These are phyloP conservation scores for Drosophila sechellia DNA, from an alignment of 1,140 invertebrate genomes.

Conservation along the genomic window DNA sequence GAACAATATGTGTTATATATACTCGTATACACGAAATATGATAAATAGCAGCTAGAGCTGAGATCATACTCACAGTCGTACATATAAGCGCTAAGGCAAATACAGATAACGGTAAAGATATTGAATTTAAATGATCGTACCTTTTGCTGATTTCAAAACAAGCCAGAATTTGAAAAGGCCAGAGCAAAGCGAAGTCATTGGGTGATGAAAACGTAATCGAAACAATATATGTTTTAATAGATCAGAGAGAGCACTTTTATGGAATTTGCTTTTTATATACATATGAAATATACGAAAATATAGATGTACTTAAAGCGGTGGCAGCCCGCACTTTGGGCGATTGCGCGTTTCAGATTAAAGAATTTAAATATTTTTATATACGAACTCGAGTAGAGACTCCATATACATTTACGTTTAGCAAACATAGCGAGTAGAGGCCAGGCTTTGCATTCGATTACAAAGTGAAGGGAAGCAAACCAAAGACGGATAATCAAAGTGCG, in stretches of 20 bases:
- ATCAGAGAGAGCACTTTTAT: conserved; percentile 62
- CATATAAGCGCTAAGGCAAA: conserved; percentile 33
- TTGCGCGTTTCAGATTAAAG: conserved; percentile 63
- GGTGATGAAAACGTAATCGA: conserved; percentile 70
- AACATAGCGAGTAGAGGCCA: conserved; percentile 33
- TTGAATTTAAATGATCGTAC: conserved; percentile 76
- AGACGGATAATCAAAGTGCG: conserved; percentile 74
- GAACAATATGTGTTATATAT: conserved; percentile 64
- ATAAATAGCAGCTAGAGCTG: conserved; percentile 71
- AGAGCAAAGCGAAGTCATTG: conserved; percentile 35
- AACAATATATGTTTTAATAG: conserved; percentile 71
- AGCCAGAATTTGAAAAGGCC: conserved; percentile 13
- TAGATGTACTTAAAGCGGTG: conserved; percentile 15
- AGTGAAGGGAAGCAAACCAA: conserved; percentile 46
- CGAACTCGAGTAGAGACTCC: conserved; percentile 52
- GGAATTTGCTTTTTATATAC: conserved; percentile 76
- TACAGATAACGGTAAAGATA: conserved; percentile 47
- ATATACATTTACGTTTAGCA: conserved; percentile 22
- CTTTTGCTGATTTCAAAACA: conserved; percentile 72
- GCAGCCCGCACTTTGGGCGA: conserved; percentile 21
- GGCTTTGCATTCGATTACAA: conserved; percentile 34
- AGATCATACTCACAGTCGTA: conserved; percentile 57
- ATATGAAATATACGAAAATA: conserved; percentile 30
- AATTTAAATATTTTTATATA: conserved; percentile 82
- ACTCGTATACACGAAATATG: conserved; percentile 17